Evolutionary conservation across 2,797 vertebrate species (phyloP), one percentile per base, ranked within the genome.

Genomic region (Dromococcyx pavoninus): DNA sequence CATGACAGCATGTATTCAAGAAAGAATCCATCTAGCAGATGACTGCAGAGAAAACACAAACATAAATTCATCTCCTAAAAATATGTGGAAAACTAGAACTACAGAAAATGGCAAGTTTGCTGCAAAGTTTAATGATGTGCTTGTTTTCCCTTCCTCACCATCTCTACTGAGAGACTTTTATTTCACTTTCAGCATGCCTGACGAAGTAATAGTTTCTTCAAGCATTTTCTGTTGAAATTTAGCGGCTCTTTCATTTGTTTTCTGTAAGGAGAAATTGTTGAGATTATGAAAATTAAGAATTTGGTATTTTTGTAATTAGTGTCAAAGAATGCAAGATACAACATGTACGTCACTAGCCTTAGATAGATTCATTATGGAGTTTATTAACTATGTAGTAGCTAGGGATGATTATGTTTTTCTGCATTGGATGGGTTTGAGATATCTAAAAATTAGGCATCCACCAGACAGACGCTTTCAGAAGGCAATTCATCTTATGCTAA

Each of bases 401-500:
- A 51, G 37, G 79, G 33, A 30, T 64, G 44, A 46, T 61, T 35
- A 33, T 71, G 30, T 23, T 82, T 82, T 81, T 87, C 53, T 86
- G 51, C 57, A 54, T 4, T 50, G 54, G 70, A 61, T 84, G 46
- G 39, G 67, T 84, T 71, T 87, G 73, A 89, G 41, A 11, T 84
- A 51, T 15, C 86, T 94, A 25, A 91, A 96, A 88, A 53, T 62
- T 37, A 85, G 48, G 43, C 64, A 88, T 88, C 80, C 74, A 90
- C 58, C 80, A 86, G 83, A 46, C 51, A 94, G 76, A 90, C 2
- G 1, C 86, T 90, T 94, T 94, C 56, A 87, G 51, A 91, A 91
- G 77, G 80, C 96, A 91, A 94, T 91, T 96, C 90, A 95, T 95
- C 83, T 66, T 48, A 41, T 86, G 86, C 83, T 93, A 86, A 91